phyloP scores from a whole-genome alignment of 2,797 vertebrate genomes.

The Sciurus vulgaris region DNA sequence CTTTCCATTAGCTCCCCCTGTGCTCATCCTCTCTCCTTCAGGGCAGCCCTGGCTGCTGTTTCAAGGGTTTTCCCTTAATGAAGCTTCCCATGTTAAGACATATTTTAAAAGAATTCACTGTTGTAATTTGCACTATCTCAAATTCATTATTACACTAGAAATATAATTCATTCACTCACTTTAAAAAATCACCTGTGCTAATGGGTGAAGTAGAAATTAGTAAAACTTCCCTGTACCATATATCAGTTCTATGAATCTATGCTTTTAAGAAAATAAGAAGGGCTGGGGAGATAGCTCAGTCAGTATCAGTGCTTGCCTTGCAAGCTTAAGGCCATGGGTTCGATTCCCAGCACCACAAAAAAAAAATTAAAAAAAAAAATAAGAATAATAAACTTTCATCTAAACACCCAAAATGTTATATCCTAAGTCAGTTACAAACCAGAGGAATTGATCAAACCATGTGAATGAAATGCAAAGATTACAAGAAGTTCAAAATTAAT shows the following conservation, averaged over 20 bases:
- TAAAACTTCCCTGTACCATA: conserved; percentile 11
- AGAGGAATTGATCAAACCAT: conserved; percentile 18
- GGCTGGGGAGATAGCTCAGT: too few species aligned
- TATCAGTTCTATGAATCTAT: neutral
- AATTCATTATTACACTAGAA: conserved; percentile 29
- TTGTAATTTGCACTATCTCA: neutral
- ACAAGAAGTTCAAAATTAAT: conserved; percentile 77
- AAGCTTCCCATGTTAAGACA: neutral
- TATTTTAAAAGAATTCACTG: neutral
- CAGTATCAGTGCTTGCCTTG: too few species aligned
- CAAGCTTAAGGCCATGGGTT: too few species aligned
- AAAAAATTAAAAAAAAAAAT: neutral
- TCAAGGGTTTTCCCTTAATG: neutral
- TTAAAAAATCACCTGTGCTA: neutral
- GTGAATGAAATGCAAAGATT: conserved; percentile 59
- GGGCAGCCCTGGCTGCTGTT: neutral
- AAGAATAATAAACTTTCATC: conserved; percentile 49
- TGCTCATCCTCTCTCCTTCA: neutral
- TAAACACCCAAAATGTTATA: conserved; percentile 22
- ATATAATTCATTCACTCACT: neutral
- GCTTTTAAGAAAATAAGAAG: neutral
- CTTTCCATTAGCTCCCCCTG: neutral
- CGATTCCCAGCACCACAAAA: too few species aligned
- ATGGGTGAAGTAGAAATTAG: conserved; percentile 34
- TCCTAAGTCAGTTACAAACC: conserved; percentile 27